These are phyloP conservation scores for Bombylius discolor DNA, from an alignment of 2,888 invertebrate species.

Conservation along the genomic window DNA sequence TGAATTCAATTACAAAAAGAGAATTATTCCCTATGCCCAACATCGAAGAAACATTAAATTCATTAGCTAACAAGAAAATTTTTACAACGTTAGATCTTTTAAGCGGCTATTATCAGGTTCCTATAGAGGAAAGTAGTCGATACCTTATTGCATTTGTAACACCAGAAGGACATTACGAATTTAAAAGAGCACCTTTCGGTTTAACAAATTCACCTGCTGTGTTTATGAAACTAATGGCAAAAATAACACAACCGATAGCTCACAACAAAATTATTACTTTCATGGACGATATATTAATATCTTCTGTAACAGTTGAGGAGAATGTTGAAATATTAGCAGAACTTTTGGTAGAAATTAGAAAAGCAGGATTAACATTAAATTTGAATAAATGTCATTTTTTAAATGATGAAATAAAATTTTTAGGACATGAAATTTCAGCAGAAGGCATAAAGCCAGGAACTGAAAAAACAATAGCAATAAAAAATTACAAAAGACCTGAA, in stretches of 20 bases:
- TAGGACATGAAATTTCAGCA: background rate
- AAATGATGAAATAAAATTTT: background rate
- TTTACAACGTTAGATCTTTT: conserved; percentile 8
- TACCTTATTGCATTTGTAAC: conserved; percentile 19
- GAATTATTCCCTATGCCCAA: conserved; percentile 16
- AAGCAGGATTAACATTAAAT: background rate
- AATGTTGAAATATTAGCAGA: background rate
- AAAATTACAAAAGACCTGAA: background rate
- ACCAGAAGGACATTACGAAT: conserved; percentile 20
- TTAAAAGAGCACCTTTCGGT: conserved; percentile 12
- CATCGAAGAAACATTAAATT: conserved; percentile 3
- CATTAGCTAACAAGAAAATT: background rate
- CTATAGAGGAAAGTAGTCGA: background rate
- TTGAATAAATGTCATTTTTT: background rate
- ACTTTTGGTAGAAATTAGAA: background rate
- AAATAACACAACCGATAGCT: background rate
- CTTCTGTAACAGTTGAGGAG: background rate
- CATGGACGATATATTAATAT: conserved; percentile 1
- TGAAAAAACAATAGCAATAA: background rate
- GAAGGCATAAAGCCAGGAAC: background rate
- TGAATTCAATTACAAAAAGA: conserved; percentile 18
- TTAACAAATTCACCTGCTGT: conserved; percentile 19
- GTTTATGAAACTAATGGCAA: conserved; percentile 9
- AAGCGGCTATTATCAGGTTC: conserved; percentile 9
- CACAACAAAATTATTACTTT: background rate